A percentile compares a stretch with the other conserved stretches of the same genome.
Evolutionary conservation across 2,113 vertebrate genomes (phyloP).

Genomic region (rat (Rattus norvegicus)): DNA sequence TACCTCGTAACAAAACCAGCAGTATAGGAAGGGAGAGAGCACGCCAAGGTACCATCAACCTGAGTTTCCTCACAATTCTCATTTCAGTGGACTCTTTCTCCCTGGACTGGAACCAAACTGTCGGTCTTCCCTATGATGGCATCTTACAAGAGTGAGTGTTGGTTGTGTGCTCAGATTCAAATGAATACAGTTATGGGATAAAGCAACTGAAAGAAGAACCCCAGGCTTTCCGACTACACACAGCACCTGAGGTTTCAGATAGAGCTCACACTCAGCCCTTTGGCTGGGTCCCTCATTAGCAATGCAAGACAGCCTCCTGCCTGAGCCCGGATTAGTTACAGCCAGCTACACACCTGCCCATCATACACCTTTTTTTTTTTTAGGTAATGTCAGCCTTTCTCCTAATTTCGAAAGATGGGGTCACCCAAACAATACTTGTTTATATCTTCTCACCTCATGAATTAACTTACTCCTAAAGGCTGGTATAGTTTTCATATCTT

Average conservation of each 20-base stretch:
- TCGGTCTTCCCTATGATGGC: slow-evolving; percentile 86
- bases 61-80: slow-evolving; percentile 93
- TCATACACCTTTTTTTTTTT: slow-evolving; percentile 57
- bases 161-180: slow-evolving; percentile 61
- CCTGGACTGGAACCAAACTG: slow-evolving; percentile 82
- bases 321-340: slow-evolving; percentile 87
- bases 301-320: slow-evolving; percentile 85
- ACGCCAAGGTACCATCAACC: slow-evolving; percentile 93
- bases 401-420: slow-evolving; percentile 74
- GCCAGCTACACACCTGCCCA: slow-evolving; percentile 75
- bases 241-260: slow-evolving; percentile 73
- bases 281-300: slow-evolving; percentile 86
- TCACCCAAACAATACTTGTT: slow-evolving; percentile 67
- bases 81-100: slow-evolving; percentile 92
- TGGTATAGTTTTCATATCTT: slow-evolving; percentile 59
- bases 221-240: slow-evolving; percentile 67
- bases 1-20: slow-evolving; percentile 93
- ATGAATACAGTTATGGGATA: slow-evolving; percentile 59
- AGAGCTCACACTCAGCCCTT: slow-evolving; percentile 68
- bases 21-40: slow-evolving; percentile 89
- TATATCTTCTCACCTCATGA: slow-evolving; percentile 67
- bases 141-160: slow-evolving; percentile 86
- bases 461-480: slow-evolving; percentile 29
- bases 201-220: slow-evolving; percentile 47
- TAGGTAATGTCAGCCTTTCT: slow-evolving; percentile 77